phyloP scores from a whole-genome alignment of 2,888 invertebrate species.

The Agrotis segetum region DNA sequence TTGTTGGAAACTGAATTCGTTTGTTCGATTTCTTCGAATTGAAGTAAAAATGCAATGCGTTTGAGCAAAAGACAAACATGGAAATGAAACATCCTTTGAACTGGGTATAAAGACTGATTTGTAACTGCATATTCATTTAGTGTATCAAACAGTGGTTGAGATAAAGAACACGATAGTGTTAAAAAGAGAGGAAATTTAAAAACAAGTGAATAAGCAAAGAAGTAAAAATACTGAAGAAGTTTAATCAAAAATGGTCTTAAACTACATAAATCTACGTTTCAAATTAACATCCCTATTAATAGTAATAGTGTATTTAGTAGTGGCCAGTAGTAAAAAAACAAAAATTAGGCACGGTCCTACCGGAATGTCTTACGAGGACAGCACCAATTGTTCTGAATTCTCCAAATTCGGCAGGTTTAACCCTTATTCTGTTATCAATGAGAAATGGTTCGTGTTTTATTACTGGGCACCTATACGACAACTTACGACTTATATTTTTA shows the following conservation, averaged over 20 bases:
- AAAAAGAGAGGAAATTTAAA: no score
- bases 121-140: slow-evolving; percentile 7
- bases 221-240: no score
- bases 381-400: slow-evolving; percentile 75
- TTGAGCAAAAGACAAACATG: slow-evolving; percentile 27
- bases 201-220: no score
- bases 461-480: slow-evolving; percentile 71
- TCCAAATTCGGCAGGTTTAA: slow-evolving; percentile 77
- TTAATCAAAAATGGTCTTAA: not conserved
- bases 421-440: slow-evolving; percentile 74
- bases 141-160: not conserved
- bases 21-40: slow-evolving; percentile 24
- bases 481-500: slow-evolving; percentile 61
- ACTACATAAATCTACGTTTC: not conserved
- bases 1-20: not conserved
- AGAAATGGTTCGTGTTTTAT: slow-evolving; percentile 77
- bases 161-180: no score
- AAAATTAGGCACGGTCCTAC: slow-evolving; percentile 55
- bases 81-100: slow-evolving; percentile 36
- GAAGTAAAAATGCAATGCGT: slow-evolving; percentile 23
- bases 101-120: slow-evolving; percentile 34
- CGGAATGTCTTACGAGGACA: slow-evolving; percentile 63
- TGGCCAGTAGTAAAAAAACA: slow-evolving; percentile 19
- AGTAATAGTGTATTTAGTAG: slow-evolving; percentile 19
- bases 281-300: slow-evolving; percentile 19